phyloP scores from a whole-genome alignment of 1,140 invertebrate genomes.

The Drosophila bocqueti region DNA sequence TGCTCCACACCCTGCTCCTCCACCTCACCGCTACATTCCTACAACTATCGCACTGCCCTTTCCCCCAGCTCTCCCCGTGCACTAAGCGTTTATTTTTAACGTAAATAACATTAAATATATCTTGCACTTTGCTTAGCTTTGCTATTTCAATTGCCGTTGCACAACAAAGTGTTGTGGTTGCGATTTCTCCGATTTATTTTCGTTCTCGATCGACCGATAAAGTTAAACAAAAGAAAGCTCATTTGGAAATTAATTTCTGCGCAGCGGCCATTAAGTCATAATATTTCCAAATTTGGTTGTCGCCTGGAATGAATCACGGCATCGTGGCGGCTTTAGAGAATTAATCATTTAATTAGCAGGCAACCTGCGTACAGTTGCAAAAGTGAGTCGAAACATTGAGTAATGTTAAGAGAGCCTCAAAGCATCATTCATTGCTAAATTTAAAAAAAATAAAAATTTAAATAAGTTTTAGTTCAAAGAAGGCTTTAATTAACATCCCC shows the following conservation, averaged over 20 bases:
- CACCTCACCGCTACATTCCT: background rate
- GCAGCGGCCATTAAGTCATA: slow-evolving; percentile 46
- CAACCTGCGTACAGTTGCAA: slow-evolving; percentile 3
- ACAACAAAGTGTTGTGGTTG: slow-evolving; percentile 40
- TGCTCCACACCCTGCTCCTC: slow-evolving; percentile 15
- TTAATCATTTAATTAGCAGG: slow-evolving; percentile 37
- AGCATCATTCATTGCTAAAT: slow-evolving; percentile 1
- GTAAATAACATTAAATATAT: slow-evolving; percentile 70
- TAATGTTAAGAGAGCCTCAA: background rate
- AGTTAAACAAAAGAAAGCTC: slow-evolving; percentile 39
- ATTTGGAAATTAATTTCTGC: slow-evolving; percentile 22
- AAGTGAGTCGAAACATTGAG: background rate
- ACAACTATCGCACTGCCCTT: background rate
- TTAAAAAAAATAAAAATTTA: background rate
- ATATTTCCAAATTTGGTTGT: slow-evolving; percentile 37
- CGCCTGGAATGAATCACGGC: slow-evolving; percentile 30
- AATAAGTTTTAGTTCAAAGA: background rate
- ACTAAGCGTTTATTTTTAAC: slow-evolving; percentile 63
- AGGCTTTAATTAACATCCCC: background rate
- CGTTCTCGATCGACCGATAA: slow-evolving; percentile 22
- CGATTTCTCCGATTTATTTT: slow-evolving; percentile 15
- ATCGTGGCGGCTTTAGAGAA: slow-evolving; percentile 31
- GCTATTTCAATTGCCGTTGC: slow-evolving; percentile 63
- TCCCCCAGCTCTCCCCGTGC: background rate
- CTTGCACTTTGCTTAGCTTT: slow-evolving; percentile 67